Evolutionary conservation across 2,797 vertebrate genomes (phyloP).

Genomic region (Myotis daubentonii): DNA sequence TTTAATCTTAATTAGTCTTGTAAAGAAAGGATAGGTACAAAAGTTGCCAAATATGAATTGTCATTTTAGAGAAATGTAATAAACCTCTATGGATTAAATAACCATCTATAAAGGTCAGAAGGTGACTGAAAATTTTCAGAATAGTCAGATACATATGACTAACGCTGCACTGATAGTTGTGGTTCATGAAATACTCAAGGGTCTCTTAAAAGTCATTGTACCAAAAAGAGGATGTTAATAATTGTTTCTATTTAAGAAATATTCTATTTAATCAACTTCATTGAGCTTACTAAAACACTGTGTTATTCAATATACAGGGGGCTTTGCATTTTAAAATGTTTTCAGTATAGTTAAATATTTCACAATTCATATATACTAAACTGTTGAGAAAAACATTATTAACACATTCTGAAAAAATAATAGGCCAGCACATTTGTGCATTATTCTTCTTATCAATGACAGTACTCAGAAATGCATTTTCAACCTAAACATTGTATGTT

Average conservation of each 20-base stretch:
- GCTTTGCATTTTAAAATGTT: not conserved
- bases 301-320: not conserved
- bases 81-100: not conserved
- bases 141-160: not conserved
- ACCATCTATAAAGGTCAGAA: not conserved
- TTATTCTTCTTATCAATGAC: not conserved
- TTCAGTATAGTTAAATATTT: not conserved
- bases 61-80: not conserved
- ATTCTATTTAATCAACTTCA: not conserved
- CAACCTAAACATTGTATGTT: not conserved
- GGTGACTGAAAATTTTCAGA: not conserved
- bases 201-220: not conserved
- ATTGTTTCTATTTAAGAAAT: not conserved
- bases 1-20: constrained; percentile 15
- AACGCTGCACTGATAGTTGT: not conserved
- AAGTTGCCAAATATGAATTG: not conserved
- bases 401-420: not conserved
- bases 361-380: not conserved
- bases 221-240: not conserved
- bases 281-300: not conserved
- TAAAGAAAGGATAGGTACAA: not conserved
- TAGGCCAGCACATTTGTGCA: not conserved
- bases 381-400: not conserved
- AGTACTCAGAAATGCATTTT: not conserved
- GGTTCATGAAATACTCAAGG: not conserved